Percentiles rank a stretch among this genome's conserved stretches.
phyloP scores from a whole-genome alignment of 2,797 vertebrate species.

The Microctenopoma stevenorrisi region DNA sequence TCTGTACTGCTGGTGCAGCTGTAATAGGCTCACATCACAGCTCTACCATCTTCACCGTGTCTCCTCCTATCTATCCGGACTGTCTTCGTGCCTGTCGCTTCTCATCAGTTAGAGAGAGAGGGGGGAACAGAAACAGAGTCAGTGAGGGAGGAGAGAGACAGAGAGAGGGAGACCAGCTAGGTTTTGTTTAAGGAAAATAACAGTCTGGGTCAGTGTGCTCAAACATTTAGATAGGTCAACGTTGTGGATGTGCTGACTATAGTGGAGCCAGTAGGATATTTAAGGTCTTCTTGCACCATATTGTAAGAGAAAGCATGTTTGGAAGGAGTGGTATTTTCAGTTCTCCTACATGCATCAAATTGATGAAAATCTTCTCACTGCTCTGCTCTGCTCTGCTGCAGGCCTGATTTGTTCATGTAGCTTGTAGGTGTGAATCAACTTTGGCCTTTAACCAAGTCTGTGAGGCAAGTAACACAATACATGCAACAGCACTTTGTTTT shows the following conservation, averaged over 20 bases:
- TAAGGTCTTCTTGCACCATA: background rate
- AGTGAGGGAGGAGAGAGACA: constrained; percentile 2
- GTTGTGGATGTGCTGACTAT: background rate
- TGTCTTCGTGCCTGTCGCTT: constrained; percentile 55
- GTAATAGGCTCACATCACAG: constrained; percentile 72
- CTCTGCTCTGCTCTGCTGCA: background rate
- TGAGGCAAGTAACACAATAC: too few species aligned
- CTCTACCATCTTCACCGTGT: constrained; percentile 63
- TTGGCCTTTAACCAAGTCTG: too few species aligned
- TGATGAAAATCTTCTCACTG: background rate
- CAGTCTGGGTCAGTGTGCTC: constrained; percentile 22
- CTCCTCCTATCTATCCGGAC: constrained; percentile 62
- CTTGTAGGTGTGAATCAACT: too few species aligned
- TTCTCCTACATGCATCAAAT: background rate
- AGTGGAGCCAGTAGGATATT: background rate
- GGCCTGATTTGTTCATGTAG: too few species aligned
- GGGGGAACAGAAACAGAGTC: constrained; percentile 1
- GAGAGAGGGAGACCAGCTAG: constrained; percentile 22
- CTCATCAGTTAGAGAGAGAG: constrained; percentile 56
- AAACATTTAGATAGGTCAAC: constrained; percentile 30
- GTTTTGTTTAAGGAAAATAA: constrained; percentile 35
- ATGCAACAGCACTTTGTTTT: background rate
- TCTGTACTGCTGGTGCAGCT: constrained; percentile 32
- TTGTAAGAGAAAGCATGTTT: background rate
- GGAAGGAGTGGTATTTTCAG: background rate